Conservation (phyloP, 2,797 vertebrate genomes). For the Mormyrops attenuatus region DNA sequence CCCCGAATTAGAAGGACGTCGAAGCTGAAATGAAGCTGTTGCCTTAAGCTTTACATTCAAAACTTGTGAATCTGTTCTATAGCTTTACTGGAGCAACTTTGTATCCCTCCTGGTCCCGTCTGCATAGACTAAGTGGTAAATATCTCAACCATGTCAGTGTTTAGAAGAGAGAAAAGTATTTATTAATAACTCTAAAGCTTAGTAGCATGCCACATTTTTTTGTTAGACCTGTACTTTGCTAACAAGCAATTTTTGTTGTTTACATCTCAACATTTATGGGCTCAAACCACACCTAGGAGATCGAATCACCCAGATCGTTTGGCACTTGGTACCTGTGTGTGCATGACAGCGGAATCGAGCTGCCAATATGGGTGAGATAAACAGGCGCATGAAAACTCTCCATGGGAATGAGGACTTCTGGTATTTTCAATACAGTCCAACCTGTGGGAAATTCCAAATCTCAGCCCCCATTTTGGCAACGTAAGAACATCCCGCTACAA, state of each 20-base stretch:
- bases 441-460: neutral
- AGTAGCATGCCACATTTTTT: neutral
- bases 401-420: neutral
- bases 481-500: neutral
- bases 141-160: neutral
- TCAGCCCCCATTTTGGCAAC: neutral
- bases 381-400: neutral
- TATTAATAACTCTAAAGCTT: neutral
- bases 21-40: slow-evolving; percentile 7
- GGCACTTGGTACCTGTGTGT: neutral
- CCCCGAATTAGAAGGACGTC: slow-evolving; percentile 19
- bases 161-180: neutral
- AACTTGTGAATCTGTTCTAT: slow-evolving; percentile 4
- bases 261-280: neutral
- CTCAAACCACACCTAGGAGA: neutral
- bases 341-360: neutral
- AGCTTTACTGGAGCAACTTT: neutral
- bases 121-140: neutral
- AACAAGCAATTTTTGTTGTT: neutral
- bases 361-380: neutral
- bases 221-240: neutral
- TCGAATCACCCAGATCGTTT: neutral
- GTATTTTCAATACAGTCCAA: neutral
- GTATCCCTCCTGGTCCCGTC: neutral
- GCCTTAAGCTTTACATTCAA: slow-evolving; percentile 9